Conservation (phyloP, 1,140 invertebrate species). For the Rhopalosiphum maidis region DNA sequence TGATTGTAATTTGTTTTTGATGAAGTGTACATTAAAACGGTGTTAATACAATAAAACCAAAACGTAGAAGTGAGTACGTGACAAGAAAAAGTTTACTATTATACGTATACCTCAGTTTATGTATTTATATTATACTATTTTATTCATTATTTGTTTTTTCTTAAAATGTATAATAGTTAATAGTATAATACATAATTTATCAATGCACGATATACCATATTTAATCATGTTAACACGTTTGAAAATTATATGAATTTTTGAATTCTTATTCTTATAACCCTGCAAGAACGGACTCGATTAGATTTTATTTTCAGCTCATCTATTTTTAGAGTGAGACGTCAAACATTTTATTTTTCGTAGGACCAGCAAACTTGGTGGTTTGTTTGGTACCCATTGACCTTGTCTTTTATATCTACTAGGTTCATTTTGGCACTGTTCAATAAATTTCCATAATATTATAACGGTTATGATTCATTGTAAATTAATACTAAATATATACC, state of each 20-base stretch:
- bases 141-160: not conserved
- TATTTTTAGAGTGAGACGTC: conserved; percentile 32
- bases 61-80: not conserved
- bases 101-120: too few relatives aligned
- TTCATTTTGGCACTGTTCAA: conserved; percentile 41
- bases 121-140: not conserved
- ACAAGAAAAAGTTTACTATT: not conserved
- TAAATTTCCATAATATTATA: conserved; percentile 12
- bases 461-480: not conserved
- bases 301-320: conserved; percentile 44
- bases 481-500: not conserved
- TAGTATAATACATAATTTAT: not conserved
- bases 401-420: conserved; percentile 12
- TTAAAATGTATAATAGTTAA: not conserved
- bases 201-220: not conserved
- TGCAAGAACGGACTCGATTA: conserved; percentile 36
- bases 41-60: not conserved
- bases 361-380: conserved; percentile 31
- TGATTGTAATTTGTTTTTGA: not conserved
- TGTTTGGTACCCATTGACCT: conserved; percentile 32
- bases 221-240: not conserved
- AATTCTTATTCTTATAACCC: conserved; percentile 36
- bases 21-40: not conserved
- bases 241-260: conserved; percentile 14
- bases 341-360: conserved; percentile 51